Conservation (phyloP, 1,140 invertebrate genomes). For the Oryctes rhinoceros region DNA sequence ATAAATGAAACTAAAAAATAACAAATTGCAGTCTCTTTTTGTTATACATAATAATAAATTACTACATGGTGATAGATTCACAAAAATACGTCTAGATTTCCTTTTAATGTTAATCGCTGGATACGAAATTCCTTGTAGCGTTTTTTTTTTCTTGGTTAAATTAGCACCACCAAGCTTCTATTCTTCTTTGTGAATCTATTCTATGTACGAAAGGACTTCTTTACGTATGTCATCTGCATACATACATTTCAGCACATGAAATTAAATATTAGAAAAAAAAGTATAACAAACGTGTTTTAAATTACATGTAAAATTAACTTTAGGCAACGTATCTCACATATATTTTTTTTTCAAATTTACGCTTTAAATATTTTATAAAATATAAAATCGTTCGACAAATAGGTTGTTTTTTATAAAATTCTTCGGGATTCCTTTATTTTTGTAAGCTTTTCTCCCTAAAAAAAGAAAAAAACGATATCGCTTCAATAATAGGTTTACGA, state of each 20-base stretch:
- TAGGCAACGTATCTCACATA: not conserved
- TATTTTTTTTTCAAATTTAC: too few species aligned
- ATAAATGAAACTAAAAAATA: constrained; percentile 6
- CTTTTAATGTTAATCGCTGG: too few species aligned
- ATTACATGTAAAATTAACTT: not conserved
- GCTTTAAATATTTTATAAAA: too few species aligned
- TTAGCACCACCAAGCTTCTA: not conserved
- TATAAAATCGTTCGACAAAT: too few species aligned
- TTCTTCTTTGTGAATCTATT: not conserved
- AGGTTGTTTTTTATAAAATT: too few species aligned
- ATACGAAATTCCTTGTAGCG: too few species aligned
- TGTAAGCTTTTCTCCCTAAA: too few species aligned
- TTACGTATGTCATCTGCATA: too few species aligned
- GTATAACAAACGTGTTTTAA: not conserved
- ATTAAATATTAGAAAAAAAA: not conserved
- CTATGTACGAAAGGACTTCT: not conserved
- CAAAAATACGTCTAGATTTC: not conserved
- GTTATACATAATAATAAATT: constrained; percentile 3
- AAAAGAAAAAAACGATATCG: too few species aligned
- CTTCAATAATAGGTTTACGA: too few species aligned
- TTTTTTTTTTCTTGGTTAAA: not conserved
- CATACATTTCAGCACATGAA: too few species aligned
- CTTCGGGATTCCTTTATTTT: too few species aligned
- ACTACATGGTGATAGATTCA: constrained; percentile 12
- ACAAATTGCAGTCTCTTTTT: constrained; percentile 24